These are phyloP conservation scores for Todus mexicanus DNA, from an alignment of 2,797 vertebrate species.

Conservation along the genomic window DNA sequence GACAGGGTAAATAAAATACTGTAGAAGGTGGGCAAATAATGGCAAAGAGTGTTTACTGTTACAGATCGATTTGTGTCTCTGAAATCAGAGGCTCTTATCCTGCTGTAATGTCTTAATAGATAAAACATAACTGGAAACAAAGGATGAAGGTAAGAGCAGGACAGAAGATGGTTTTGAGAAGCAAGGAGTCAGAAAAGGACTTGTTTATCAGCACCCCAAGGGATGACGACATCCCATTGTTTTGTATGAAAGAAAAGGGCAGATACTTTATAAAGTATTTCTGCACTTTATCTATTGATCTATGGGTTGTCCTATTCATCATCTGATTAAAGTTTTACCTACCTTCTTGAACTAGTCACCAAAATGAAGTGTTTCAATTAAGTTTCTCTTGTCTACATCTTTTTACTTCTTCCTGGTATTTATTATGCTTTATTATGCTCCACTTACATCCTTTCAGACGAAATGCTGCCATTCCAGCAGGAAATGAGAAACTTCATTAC, in stretches of 20 bases:
- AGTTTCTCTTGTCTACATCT: background rate
- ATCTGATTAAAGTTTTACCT: background rate
- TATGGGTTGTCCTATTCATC: background rate
- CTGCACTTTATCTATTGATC: background rate
- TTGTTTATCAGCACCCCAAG: rapidly evolving
- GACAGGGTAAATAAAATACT: background rate
- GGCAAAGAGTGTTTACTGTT: background rate
- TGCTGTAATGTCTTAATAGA: background rate
- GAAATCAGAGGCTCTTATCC: background rate
- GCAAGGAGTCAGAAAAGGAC: background rate
- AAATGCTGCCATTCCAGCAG: background rate
- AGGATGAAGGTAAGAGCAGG: background rate
- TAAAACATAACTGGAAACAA: background rate
- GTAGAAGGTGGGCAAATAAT: background rate
- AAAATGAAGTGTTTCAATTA: background rate
- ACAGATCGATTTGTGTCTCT: background rate
- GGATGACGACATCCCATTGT: background rate
- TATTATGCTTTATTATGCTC: background rate
- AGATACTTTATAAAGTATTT: background rate
- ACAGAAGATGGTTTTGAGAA: background rate
- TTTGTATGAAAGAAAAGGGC: background rate
- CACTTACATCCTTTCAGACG: background rate
- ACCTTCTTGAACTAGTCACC: background rate
- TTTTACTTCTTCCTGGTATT: background rate
- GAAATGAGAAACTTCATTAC: background rate